Evolutionary conservation across 2,113 vertebrate genomes (phyloP), one percentile per base, ranked within the genome.

Genomic region (Leptosomus discolor): DNA sequence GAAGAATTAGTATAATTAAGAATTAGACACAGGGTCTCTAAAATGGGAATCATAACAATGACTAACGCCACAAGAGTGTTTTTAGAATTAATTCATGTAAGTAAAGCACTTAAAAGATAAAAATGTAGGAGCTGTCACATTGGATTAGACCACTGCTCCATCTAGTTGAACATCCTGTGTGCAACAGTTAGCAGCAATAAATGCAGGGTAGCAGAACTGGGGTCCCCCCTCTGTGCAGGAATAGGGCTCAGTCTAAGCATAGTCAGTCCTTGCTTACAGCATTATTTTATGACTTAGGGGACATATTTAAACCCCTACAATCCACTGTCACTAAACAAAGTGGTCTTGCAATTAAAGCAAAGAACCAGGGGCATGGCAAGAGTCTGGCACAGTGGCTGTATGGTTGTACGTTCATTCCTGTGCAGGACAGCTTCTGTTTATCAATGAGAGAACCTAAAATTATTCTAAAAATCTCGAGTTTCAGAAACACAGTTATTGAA

Each of bases 41-140:
- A 95, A 97, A 97, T 95, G 95, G 92, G 97, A 97, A 95, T 97
- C 88, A 19, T 90, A 97, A 97, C 97, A 97, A 97, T 88, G 85
- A 96, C 69, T 94, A 96, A 96, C 74, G 22, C 91, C 96, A 95
- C 96, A 90, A 58, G 94, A 93, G 96, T 92, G 88, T 97, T 96
- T 97, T 80, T 92, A 96, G 82, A 97, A 96, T 93, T 95, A 96
- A 97, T 94, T 96, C 85, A 78, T 93, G 58, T 85, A 94, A 92
- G 91, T 85, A 94, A 96, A 96, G 85, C 90, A 91, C 58, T 96
- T 83, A 90, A 73, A 96, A 87, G 89, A 97, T 39, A 96, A 90
- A 97, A 93, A 96, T 9, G 78, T 80, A 94, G 82, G 68, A 95
- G 79, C 88, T 75, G 94, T 77, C 93, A 77, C 51, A 86, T 92